Evolutionary conservation across 1,140 invertebrate genomes (phyloP).

Genomic region (Drosophila nigromelanica): DNA sequence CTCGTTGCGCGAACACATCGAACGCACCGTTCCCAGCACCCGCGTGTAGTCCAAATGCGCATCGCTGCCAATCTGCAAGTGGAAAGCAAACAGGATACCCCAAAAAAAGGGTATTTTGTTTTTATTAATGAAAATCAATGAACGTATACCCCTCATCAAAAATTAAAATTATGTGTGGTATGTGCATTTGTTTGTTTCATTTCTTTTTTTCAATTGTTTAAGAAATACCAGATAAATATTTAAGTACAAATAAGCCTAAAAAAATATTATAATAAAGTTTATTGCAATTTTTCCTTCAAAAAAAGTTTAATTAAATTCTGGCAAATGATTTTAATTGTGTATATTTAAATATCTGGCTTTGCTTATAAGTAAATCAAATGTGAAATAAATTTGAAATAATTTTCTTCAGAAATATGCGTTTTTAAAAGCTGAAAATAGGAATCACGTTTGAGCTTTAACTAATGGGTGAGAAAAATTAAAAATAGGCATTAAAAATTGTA

Average conservation of each 20-base stretch:
- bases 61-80: slow-evolving; percentile 78
- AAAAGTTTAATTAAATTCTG: too few species aligned
- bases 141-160: not conserved
- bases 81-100: slow-evolving; percentile 13
- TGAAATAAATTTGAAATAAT: not conserved
- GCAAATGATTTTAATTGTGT: too few species aligned
- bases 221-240: not conserved
- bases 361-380: too few species aligned
- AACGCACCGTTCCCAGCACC: slow-evolving; percentile 85
- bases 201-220: not conserved
- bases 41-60: slow-evolving; percentile 84
- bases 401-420: too few species aligned
- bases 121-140: too few species aligned
- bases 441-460: too few species aligned
- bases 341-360: too few species aligned
- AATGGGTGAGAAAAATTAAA: too few species aligned
- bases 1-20: slow-evolving; percentile 85
- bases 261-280: too few species aligned
- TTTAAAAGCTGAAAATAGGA: too few species aligned
- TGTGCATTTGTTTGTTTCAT: not conserved
- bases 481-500: too few species aligned
- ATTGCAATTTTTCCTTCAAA: too few species aligned
- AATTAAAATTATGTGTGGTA: not conserved
- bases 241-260: not conserved
- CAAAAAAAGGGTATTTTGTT: not conserved